Evolutionary conservation across 2,888 invertebrate genomes (phyloP), one percentile per base, ranked within the genome.

Genomic region (Alloplasta piceator): DNA sequence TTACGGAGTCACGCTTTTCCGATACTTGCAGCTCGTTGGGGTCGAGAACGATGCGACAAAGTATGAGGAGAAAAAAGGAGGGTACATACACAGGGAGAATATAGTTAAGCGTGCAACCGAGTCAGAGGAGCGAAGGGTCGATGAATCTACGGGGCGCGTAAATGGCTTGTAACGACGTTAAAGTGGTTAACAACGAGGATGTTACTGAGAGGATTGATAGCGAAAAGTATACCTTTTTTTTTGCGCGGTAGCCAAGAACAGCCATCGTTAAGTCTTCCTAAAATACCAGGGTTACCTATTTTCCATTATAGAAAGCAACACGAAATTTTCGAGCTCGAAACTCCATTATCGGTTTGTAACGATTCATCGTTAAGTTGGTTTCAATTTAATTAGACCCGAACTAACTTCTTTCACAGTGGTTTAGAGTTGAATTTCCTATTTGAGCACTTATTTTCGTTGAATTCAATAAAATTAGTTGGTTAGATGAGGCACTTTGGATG

Each of bases 1-100:
- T 81, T 78, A 75, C 64, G 74, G 74, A 74, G 78, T 81, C 81
- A 71, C 81, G 78, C 66, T 81, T 81, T 78, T 75, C 81, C 81
- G 66, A 81, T 81, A 81, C 81, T 81, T 70, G 68, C 52, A 5
- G 52, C 26, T 26, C 26, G 26, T 26, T 14, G 43, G 52, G 50
- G 43, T 58, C 39, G 68, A 61, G 60, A 55, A 46, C 16, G 26
- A 9, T 48, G 36, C 46, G 61, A 63, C 64, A 63, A 74, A 67
- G 67, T 63, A 70, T 26, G 56, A 56, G 58, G 71, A 14, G 61
- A 76, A 78, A 76, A 39, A 75, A 46, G 14, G 48, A 14, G 67
- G 7, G 6, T 52, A 48, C 12, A 48, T 48, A 10, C 9, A 10
- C 6, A 7, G 6, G 5, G 12, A 43, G 41, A 48, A 72, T 26